phyloP scores from a whole-genome alignment of 2,888 invertebrate species.

The Drosophila emarginata region DNA sequence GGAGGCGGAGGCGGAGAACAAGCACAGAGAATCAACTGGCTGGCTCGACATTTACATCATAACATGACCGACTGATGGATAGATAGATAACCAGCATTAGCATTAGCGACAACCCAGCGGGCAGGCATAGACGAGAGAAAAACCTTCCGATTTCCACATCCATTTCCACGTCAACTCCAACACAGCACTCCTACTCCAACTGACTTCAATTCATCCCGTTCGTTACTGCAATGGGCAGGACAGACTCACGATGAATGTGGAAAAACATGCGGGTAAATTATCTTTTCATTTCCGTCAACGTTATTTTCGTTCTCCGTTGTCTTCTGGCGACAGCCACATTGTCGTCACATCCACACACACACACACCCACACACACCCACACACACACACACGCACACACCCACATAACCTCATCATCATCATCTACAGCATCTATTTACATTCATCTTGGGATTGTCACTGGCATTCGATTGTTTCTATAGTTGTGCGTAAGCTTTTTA shows the following conservation, averaged over 20 bases:
- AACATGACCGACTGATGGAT: constrained; percentile 70
- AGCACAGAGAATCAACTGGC: constrained; percentile 12
- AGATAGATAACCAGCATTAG: constrained; percentile 72
- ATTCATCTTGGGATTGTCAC: constrained; percentile 13
- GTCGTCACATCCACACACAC: constrained; percentile 38
- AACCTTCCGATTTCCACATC: constrained; percentile 6
- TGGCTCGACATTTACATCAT: constrained; percentile 65
- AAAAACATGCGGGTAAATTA: constrained; percentile 74
- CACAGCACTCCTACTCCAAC: constrained; percentile 7
- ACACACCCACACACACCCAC: constrained; percentile 3
- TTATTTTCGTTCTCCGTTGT: constrained; percentile 33
- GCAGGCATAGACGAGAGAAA: constrained; percentile 5
- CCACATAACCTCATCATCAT: not conserved
- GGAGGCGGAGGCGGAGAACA: not conserved
- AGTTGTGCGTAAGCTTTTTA: constrained; percentile 48
- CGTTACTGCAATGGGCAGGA: constrained; percentile 36
- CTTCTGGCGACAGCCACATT: constrained; percentile 29
- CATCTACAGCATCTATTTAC: constrained; percentile 6
- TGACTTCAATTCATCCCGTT: constrained; percentile 3
- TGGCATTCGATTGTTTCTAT: constrained; percentile 45
- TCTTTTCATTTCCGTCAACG: constrained; percentile 69
- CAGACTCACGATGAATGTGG: constrained; percentile 45
- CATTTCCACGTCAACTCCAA: constrained; percentile 7
- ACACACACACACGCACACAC: constrained; percentile 13
- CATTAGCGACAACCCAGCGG: constrained; percentile 58